phyloP scores from a whole-genome alignment of 2,888 invertebrate genomes.

The Erebia aethiops region DNA sequence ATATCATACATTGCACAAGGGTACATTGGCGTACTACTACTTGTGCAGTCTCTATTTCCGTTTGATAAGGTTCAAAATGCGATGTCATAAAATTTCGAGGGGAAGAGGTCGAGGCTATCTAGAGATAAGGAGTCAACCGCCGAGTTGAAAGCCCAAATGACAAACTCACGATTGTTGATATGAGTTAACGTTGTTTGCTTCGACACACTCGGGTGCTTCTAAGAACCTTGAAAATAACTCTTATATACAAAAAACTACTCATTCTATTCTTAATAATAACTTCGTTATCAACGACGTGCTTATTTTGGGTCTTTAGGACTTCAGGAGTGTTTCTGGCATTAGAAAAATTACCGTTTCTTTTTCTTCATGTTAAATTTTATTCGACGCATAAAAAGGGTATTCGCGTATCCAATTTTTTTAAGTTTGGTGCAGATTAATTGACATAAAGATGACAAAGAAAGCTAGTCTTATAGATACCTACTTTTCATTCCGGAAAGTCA shows the following conservation, averaged over 20 bases:
- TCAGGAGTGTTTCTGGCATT: too few relatives aligned
- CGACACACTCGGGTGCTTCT: constrained; percentile 34
- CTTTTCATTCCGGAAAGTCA: too few relatives aligned
- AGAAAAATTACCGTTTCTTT: too few relatives aligned
- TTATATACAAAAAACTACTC: not conserved
- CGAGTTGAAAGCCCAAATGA: constrained; percentile 62
- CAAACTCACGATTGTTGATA: constrained; percentile 44
- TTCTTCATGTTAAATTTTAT: too few relatives aligned
- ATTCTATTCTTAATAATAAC: not conserved
- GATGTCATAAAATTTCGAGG: constrained; percentile 46
- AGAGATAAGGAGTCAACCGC: constrained; percentile 66
- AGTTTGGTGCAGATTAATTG: too few relatives aligned
- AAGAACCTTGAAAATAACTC: constrained; percentile 24
- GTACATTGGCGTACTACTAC: constrained; percentile 37
- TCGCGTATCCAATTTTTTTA: too few relatives aligned
- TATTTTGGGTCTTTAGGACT: too few relatives aligned
- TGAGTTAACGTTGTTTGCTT: constrained; percentile 36
- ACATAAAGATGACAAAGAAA: too few relatives aligned
- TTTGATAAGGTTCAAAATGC: constrained; percentile 47
- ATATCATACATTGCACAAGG: constrained; percentile 43
- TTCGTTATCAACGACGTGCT: too few relatives aligned
- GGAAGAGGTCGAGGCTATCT: constrained; percentile 78
- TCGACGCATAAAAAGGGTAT: too few relatives aligned
- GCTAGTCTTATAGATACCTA: too few relatives aligned
- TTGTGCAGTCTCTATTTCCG: constrained; percentile 35